A percentile compares a stretch with the other conserved stretches of the same genome.
Conservation (phyloP, 2,797 vertebrate species). For the Pseudochirops cupreus region DNA sequence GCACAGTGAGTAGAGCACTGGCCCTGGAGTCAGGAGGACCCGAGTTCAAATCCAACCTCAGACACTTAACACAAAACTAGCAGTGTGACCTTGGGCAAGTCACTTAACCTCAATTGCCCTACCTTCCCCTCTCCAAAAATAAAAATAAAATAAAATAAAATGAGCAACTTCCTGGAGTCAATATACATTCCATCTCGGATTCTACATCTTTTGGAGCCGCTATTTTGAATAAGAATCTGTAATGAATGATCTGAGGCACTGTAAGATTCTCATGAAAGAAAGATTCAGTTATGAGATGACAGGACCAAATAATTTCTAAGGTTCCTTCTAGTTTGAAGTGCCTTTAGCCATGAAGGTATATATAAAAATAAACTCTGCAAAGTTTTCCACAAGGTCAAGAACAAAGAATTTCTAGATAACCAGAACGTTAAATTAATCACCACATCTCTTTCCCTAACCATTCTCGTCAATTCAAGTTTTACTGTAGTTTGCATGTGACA, state of each 20-base stretch:
- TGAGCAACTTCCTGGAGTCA: neutral
- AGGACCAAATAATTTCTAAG: neutral
- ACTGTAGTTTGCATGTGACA: neutral
- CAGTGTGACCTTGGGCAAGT: too few species aligned
- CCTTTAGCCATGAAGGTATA: neutral
- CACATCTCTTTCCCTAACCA: neutral
- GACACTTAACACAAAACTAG: too few species aligned
- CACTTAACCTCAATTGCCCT: too few species aligned
- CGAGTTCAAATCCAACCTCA: too few species aligned
- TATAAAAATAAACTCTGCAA: neutral
- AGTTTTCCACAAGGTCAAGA: neutral
- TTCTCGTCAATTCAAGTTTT: neutral
- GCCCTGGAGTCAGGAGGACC: too few species aligned
- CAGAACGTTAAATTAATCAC: conserved; percentile 11
- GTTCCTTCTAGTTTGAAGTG: too few species aligned
- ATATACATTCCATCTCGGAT: neutral
- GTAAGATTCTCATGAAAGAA: neutral
- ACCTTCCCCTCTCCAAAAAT: too few species aligned
- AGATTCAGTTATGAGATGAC: neutral
- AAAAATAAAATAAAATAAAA: neutral
- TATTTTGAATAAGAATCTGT: neutral
- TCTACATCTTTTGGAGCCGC: neutral
- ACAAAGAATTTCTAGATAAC: conserved; percentile 21
- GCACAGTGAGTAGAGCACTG: too few species aligned
- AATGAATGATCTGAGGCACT: too few species aligned